phyloP scores from a whole-genome alignment of 1,140 invertebrate genomes.

The Stegodyphus dumicola region DNA sequence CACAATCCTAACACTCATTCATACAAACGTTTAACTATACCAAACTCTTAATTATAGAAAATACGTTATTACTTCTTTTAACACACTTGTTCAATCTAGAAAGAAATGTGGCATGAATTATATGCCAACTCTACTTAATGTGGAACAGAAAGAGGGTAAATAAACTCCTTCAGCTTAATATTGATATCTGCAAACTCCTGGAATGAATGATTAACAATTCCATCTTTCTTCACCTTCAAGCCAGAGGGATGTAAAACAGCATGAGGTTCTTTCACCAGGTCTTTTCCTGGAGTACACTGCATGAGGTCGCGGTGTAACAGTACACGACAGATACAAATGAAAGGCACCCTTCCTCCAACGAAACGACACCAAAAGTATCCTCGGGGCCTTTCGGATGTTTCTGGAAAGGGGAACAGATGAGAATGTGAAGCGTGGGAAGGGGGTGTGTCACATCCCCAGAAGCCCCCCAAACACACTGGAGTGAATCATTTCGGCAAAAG shows the following conservation, averaged over 20 bases:
- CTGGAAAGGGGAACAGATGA: background rate
- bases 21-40: no score
- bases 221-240: background rate
- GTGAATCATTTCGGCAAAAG: slow-evolving; percentile 42
- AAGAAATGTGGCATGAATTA: no score
- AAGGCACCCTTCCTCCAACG: background rate
- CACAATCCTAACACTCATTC: no score
- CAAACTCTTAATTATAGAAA: no score
- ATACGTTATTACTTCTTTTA: no score
- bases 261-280: background rate
- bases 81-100: no score
- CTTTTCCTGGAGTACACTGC: background rate
- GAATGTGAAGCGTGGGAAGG: background rate
- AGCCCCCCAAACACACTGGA: background rate
- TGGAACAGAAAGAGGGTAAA: no score
- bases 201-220: no score
- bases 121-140: no score
- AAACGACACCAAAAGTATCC: background rate
- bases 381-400: background rate
- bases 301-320: background rate
- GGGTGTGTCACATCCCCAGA: background rate
- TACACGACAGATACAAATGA: background rate
- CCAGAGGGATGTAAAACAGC: background rate
- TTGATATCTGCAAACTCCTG: no score
- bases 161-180: no score